A percentile compares a stretch with the other conserved stretches of the same genome.
Evolutionary conservation across 2,797 vertebrate species (phyloP).

Genomic region (Peromyscus aztecus): DNA sequence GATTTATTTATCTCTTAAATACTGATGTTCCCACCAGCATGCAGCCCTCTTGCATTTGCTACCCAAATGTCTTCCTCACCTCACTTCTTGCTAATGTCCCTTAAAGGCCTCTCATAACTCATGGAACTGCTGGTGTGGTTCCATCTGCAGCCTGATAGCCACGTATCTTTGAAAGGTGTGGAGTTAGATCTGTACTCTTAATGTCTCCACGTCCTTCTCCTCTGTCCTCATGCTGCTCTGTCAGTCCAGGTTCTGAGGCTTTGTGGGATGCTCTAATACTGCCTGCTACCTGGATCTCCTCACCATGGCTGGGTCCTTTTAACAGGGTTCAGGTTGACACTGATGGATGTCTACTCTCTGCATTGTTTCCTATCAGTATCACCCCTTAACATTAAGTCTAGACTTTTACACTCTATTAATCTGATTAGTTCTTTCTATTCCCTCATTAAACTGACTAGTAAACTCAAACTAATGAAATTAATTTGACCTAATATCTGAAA

Average conservation of each 20-base stretch:
- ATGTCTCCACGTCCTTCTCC: background rate
- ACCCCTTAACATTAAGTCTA: background rate
- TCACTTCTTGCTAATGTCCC: background rate
- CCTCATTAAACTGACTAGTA: background rate
- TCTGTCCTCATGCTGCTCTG: background rate
- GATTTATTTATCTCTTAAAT: slow-evolving; percentile 6
- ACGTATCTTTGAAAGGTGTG: background rate
- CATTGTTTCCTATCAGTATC: background rate
- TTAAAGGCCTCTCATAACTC: background rate
- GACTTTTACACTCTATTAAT: background rate
- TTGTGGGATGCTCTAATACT: background rate
- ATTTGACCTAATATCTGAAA: slow-evolving; percentile 36
- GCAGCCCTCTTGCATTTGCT: background rate
- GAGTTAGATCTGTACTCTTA: background rate
- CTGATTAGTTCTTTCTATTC: background rate
- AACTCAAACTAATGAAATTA: slow-evolving; percentile 31
- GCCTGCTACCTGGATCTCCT: background rate
- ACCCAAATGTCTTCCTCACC: background rate
- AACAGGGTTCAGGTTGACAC: background rate
- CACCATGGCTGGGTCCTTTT: background rate
- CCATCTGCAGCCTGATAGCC: background rate
- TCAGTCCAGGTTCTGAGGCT: background rate
- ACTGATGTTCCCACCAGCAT: background rate
- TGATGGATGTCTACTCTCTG: background rate
- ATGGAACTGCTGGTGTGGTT: background rate